Conservation (phyloP, 2,113 vertebrate species). For the Elephantulus edwardii region DNA sequence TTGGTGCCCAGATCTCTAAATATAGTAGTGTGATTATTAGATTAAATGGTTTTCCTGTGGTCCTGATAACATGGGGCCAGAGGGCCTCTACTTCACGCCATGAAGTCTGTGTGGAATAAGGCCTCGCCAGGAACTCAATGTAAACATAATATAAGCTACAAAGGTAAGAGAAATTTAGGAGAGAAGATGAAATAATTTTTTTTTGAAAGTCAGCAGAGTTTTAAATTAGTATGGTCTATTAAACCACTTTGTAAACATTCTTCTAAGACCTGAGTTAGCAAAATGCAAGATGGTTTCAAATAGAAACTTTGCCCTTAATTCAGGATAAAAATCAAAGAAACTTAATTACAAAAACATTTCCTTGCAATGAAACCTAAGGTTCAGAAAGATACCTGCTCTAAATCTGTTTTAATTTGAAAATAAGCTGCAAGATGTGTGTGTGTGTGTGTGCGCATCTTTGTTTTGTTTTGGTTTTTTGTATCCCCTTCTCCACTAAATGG, state of each 20-base stretch:
- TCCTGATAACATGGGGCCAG: background rate
- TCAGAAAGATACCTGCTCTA: background rate
- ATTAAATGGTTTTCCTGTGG: too few relatives aligned
- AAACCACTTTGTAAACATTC: constrained; percentile 28
- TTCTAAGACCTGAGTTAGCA: background rate
- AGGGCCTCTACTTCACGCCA: background rate
- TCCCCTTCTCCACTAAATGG: background rate
- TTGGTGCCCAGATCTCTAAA: too few relatives aligned
- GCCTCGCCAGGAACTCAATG: background rate
- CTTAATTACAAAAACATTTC: background rate
- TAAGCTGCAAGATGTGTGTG: background rate
- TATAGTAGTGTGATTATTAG: too few relatives aligned
- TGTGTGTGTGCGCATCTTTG: too few relatives aligned
- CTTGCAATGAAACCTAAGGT: constrained; percentile 1
- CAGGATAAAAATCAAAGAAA: constrained; percentile 15
- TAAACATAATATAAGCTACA: background rate
- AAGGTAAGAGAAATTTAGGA: background rate
- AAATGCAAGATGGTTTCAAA: background rate
- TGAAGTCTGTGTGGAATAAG: background rate
- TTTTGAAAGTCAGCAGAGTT: constrained; percentile 17
- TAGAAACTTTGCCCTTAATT: constrained; percentile 27
- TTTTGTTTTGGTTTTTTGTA: background rate
- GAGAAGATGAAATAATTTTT: background rate
- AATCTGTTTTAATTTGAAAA: background rate
- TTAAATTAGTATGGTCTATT: background rate